These are phyloP conservation scores for Myotis pilosus DNA, from an alignment of 2,797 vertebrate species.

Conservation along the genomic window DNA sequence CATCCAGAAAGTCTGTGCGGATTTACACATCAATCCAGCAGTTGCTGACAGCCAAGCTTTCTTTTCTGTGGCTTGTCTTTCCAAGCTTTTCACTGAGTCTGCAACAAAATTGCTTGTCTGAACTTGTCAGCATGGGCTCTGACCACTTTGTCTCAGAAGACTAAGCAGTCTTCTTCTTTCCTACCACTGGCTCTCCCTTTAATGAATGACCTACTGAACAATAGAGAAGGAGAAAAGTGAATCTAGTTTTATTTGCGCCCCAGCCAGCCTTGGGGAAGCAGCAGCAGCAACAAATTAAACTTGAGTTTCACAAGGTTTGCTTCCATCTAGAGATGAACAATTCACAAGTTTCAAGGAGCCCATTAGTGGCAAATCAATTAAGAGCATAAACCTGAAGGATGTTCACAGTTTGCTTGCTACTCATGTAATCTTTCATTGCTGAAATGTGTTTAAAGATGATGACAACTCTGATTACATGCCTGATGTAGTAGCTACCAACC, in stretches of 20 bases:
- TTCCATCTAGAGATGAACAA: constrained; percentile 53
- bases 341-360: neutral
- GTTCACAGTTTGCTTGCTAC: constrained; percentile 37
- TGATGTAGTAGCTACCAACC: neutral
- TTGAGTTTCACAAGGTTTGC: constrained; percentile 17
- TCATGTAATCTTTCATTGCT: constrained; percentile 28
- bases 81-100: neutral
- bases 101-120: neutral
- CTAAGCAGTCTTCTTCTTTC: neutral
- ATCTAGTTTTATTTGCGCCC: neutral
- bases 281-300: constrained; percentile 43
- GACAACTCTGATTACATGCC: constrained; percentile 27
- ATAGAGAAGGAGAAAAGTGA: neutral
- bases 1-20: neutral
- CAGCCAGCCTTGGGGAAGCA: neutral
- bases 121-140: neutral
- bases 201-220: neutral
- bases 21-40: neutral
- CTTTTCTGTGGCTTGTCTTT: constrained; percentile 32
- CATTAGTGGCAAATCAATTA: constrained; percentile 62
- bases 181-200: neutral
- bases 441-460: constrained; percentile 41
- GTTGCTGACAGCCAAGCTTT: neutral
- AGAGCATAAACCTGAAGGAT: constrained; percentile 53
- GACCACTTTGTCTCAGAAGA: neutral